A percentile compares a stretch with the other conserved stretches of the same genome.
phyloP scores from a whole-genome alignment of 2,888 invertebrate genomes.

The Alitta virens region DNA sequence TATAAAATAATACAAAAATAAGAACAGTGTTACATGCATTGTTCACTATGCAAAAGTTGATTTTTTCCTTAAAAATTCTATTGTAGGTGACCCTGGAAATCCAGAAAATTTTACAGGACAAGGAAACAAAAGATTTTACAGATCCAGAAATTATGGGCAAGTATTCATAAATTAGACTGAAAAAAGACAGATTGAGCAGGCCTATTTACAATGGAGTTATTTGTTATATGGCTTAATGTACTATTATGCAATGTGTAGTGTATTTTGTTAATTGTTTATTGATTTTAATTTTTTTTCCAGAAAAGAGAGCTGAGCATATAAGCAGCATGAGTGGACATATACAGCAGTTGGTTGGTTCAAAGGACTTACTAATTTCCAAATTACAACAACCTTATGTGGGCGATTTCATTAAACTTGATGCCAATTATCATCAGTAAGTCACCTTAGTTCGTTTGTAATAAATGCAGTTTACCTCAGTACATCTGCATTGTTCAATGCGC shows the following conservation, averaged over 20 bases:
- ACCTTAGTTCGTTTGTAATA: neutral
- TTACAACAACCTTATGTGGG: constrained; percentile 48
- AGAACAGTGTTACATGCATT: no score
- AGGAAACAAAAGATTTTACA: constrained; percentile 46
- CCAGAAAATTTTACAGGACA: constrained; percentile 39
- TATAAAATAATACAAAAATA: no score
- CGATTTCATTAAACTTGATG: constrained; percentile 45
- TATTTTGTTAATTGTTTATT: neutral
- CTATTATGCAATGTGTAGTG: neutral
- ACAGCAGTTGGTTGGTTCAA: constrained; percentile 39
- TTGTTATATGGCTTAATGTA: no score
- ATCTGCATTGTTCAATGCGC: neutral
- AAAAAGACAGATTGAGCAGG: no score
- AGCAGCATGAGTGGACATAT: constrained; percentile 40
- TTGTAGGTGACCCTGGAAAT: constrained; percentile 41
- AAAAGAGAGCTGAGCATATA: constrained; percentile 33
- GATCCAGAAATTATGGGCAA: constrained; percentile 39
- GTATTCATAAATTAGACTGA: no score
- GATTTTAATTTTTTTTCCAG: constrained; percentile 23
- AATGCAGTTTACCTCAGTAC: neutral
- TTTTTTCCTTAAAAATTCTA: no score
- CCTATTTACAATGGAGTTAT: no score
- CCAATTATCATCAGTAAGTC: constrained; percentile 41
- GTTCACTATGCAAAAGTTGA: no score
- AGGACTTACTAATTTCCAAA: constrained; percentile 35